Conservation (phyloP, 2,113 vertebrate genomes). For the Psammodynastes pulverulentus region DNA sequence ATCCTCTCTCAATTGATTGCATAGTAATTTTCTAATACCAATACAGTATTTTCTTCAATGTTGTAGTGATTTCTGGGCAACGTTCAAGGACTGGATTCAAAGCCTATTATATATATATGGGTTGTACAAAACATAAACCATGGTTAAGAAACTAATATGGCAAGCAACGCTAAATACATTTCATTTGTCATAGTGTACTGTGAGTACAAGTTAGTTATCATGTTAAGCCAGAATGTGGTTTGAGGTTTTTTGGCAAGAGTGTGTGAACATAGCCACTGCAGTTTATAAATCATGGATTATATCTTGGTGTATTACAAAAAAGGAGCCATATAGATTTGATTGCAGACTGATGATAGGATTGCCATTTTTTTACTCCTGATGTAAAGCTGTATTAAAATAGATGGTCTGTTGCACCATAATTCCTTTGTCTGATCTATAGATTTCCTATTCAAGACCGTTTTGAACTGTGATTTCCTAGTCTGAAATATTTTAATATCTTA, state of each 20-base stretch:
- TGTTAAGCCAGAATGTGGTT: background rate
- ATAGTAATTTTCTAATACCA: background rate
- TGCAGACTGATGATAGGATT: background rate
- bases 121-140: background rate
- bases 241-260: background rate
- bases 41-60: background rate
- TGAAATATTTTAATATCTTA: background rate
- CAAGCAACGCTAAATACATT: background rate
- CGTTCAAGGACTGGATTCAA: background rate
- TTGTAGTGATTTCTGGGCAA: background rate
- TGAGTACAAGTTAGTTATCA: background rate
- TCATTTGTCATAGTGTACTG: background rate
- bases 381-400: background rate
- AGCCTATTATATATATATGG: background rate
- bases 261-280: background rate
- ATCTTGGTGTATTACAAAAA: background rate
- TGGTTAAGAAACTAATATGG: background rate
- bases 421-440: background rate
- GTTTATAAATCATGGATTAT: background rate
- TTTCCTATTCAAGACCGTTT: background rate
- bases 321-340: background rate
- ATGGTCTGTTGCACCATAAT: background rate
- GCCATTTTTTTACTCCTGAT: background rate
- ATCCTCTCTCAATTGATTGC: background rate
- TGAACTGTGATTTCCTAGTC: background rate